Evolutionary conservation across 2,888 invertebrate species (phyloP), one percentile per base, ranked within the genome.

Genomic region (Ellobium chinense): DNA sequence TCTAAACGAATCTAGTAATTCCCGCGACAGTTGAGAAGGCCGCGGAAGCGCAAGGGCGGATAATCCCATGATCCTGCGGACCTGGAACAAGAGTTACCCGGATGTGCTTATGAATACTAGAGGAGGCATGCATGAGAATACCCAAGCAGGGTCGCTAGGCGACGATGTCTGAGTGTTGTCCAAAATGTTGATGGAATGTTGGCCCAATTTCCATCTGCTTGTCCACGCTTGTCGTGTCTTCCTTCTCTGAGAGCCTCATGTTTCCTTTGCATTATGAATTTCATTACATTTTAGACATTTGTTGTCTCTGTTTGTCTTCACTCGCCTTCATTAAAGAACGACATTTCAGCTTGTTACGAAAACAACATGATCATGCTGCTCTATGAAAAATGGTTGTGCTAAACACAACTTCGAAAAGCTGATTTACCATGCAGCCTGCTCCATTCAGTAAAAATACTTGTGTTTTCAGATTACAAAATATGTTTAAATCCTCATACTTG

Each of bases 101-200:
- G 74, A 77, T 77, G 68, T 68, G 77, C 77, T 77, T 77, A 68
- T 77, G 68, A 77, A 77, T 68, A 66, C 68, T 37, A 37, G 58
- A 66, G 24, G 36, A 54, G 65, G 66, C 77, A 77, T 77, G 77
- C 54, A n/a, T 54, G n/a, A 54, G 75, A 75, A 75, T 75, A 54
- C 24, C 31, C n/a, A 75, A 75, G 27, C 63, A 56, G 24, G 62
- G 46, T 29, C 31, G 34, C 46, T 5, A 4, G 37, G 56, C 37
- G 14, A 24, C 36, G 34, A 72, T 7, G 46, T 12, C 7, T 46
- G 14, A 60, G 14, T 5, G 60, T 39, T 74, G 63, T 46, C 63
- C 46, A 73, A n/a, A 27, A 56, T 56, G 2, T 18, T 4, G 4
- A 31, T 3, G n/a, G 58, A 72, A 56, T 60, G 72, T 24, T 27